Evolutionary conservation across 1,140 invertebrate genomes (phyloP), one percentile per base, ranked within the genome.

Genomic region (Drosophila neocordata): DNA sequence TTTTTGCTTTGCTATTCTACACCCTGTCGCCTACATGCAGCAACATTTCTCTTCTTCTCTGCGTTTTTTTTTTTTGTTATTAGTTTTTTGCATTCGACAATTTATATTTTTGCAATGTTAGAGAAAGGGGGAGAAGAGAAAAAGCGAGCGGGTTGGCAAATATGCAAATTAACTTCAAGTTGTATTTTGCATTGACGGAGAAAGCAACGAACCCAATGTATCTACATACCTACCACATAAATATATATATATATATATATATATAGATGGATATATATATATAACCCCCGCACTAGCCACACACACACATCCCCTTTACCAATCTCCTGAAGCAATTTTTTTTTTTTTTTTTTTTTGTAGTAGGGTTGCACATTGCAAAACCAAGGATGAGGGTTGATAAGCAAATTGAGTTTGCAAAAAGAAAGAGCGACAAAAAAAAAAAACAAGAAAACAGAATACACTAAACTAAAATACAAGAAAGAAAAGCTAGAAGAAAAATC

Each of bases 101-200:
- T 83, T 68, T 70, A 73, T 69, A 81, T 84, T 79, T 80, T 72
- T 68, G 79, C 78, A 71, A 69, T 72, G 53, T 27, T 48, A 71
- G 11, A 15, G 52, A 51, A 4, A 44, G 22, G 37, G 1, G 4
- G n/a, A 22, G 9, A 11, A 6, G 20, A 13, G 61, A 41, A 22
- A 58, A 35, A 55, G 55, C 37, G 73, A 57, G 55, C 67, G 68
- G 68, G 73, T 56, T 85, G 55, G 73, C 73, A 74, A 87, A 85
- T 87, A 87, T 87, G 82, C 82, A 87, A 87, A 87, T 87, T 77
- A 87, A 82, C 78, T 80, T 87, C 71, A 87, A 88, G 78, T 88
- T 88, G 78, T 77, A 71, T 77, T 77, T 77, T 74, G 71, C 74
- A 48, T 48, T 48, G 41, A 65, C 66, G 27, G 31, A 56, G 31